Base-by-base conservation (phyloP, 2,113 vertebrate genomes). In the Typhlomys cinereus region DNA sequence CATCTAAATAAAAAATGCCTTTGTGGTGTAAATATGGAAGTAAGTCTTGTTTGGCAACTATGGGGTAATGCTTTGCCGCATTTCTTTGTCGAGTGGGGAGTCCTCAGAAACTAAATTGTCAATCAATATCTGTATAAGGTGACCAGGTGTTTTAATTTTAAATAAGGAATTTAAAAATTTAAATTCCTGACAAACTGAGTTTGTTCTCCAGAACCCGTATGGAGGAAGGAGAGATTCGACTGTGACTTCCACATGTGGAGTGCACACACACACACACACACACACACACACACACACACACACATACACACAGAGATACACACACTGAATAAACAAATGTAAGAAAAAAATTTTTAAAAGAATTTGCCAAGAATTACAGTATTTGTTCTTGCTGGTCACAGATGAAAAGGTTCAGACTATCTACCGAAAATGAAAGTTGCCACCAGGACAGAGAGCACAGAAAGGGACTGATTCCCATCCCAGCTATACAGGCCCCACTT, bases 71-170 rank as follows among this genome's bases (percentile, higher is more conserved):
- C 29, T 23, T 6, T 59, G 13, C n/a, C 75, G 31, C 31, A 46
- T 25, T 90, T 21, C 50, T 66, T 11, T 36, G 83, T 34, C 75
- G 11, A 5, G n/a, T 12, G 50, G 36, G 48, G 23, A 21, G 13
- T 44, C 15, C 50, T 66, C 36, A 80, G 84, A 41, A 52, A 4
- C n/a, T 79, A n/a, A 92, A 34, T 1, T 52, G 21, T 50, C 21
- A 29, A 67, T 31, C 25, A 79, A 18, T 57, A 88, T 95, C 85
- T 48, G 62, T 84, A 90, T 9, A 83, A 75, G 23, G 27, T 70
- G 17, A 27, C 66, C 14, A 54, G 21, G 79, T 9, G 14, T 89
- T 82, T 64, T 29, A 5, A 27, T 13, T 85, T 86, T 78, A 83
- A 69, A 54, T 64, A 50, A 91, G 89, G 57, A 67, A 71, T 73